Conservation (phyloP, 2,113 vertebrate genomes). For the Butorides virescens region DNA sequence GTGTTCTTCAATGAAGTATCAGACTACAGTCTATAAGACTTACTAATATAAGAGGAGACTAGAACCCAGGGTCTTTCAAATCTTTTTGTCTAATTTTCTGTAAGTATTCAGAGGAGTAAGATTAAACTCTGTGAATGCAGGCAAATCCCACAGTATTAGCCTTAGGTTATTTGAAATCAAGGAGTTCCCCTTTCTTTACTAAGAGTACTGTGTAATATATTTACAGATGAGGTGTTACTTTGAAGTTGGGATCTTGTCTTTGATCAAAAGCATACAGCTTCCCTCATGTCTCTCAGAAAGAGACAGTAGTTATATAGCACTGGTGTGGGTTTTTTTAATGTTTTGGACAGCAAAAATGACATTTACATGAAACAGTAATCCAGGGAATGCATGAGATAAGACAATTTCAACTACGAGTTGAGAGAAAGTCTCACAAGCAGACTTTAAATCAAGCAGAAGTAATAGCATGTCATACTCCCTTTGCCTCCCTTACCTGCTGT, state of each 20-base stretch:
- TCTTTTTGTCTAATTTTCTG: background rate
- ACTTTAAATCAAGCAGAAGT: slow-evolving; percentile 64
- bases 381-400: slow-evolving; percentile 64
- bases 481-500: slow-evolving; percentile 58
- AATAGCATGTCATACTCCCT: slow-evolving; percentile 30
- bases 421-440: slow-evolving; percentile 54
- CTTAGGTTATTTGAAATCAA: slow-evolving; percentile 51
- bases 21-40: background rate
- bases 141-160: background rate
- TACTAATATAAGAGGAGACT: background rate
- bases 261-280: slow-evolving; percentile 76
- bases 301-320: slow-evolving; percentile 68
- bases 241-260: slow-evolving; percentile 73
- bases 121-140: background rate
- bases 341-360: slow-evolving; percentile 79
- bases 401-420: slow-evolving; percentile 51
- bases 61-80: background rate
- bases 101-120: background rate
- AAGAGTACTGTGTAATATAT: slow-evolving; percentile 60
- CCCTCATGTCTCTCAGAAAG: slow-evolving; percentile 69
- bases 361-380: slow-evolving; percentile 76
- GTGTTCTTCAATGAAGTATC: background rate
- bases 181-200: slow-evolving; percentile 25
- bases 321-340: slow-evolving; percentile 69
- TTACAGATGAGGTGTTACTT: slow-evolving; percentile 74